These are phyloP conservation scores for Dryomyza anilis DNA, from an alignment of 2,888 invertebrate genomes.

Conservation along the genomic window DNA sequence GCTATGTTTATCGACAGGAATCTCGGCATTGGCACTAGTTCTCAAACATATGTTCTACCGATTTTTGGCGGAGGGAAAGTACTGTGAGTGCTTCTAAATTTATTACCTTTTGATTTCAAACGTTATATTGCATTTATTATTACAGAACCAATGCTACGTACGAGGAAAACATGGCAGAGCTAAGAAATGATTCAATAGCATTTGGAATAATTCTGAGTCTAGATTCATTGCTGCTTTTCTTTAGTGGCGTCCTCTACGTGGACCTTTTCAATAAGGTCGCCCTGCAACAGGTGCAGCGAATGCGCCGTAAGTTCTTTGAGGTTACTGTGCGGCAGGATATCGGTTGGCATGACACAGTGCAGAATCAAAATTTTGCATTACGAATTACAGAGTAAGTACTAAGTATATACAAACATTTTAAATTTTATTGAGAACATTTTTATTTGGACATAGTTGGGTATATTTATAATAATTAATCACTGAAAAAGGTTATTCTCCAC, in stretches of 20 bases:
- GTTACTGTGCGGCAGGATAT: conserved; percentile 73
- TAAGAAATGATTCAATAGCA: conserved; percentile 68
- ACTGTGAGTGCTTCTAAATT: conserved; percentile 55
- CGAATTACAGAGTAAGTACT: conserved; percentile 71
- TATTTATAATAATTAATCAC: no score
- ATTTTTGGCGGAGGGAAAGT: conserved; percentile 69
- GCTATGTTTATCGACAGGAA: conserved; percentile 71
- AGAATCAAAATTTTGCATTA: conserved; percentile 73
- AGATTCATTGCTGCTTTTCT: conserved; percentile 66
- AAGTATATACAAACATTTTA: background rate
- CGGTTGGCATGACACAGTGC: conserved; percentile 73
- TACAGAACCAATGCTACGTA: conserved; percentile 63
- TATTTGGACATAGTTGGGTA: no score
- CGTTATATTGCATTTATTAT: no score
- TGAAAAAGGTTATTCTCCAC: no score
- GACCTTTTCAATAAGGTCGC: conserved; percentile 70
- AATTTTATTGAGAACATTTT: no score
- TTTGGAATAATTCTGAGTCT: conserved; percentile 67
- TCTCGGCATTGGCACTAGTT: conserved; percentile 65
- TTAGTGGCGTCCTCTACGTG: conserved; percentile 68
- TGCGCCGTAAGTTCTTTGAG: conserved; percentile 67
- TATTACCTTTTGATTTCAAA: background rate
- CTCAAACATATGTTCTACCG: conserved; percentile 64
- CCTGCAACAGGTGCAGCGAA: conserved; percentile 65
- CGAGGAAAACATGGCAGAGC: conserved; percentile 65